Conservation (phyloP, 2,113 vertebrate species). For the Siniperca chuatsi region DNA sequence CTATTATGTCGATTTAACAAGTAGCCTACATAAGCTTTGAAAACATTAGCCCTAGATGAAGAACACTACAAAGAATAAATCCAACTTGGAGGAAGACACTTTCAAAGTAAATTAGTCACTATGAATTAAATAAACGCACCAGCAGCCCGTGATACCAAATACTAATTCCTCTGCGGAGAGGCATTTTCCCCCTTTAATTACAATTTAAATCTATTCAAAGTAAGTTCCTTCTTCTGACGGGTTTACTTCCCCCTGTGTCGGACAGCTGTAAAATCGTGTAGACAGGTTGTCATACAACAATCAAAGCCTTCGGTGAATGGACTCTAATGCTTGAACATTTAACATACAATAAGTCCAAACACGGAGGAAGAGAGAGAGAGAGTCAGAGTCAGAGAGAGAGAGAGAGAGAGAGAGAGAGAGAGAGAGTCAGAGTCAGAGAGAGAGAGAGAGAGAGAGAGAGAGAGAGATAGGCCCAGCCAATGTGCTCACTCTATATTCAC, state of each 20-base stretch:
- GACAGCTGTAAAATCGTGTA: slow-evolving; percentile 93
- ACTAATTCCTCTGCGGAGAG: slow-evolving; percentile 57
- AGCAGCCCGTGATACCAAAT: slow-evolving; percentile 46
- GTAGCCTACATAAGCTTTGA: not conserved
- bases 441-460: slow-evolving; percentile 20
- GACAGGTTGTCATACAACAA: slow-evolving; percentile 95
- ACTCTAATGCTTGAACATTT: slow-evolving; percentile 92
- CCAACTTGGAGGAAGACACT: not conserved
- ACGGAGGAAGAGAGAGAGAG: slow-evolving; percentile 60
- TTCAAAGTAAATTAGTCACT: slow-evolving; percentile 14
- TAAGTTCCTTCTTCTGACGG: slow-evolving; percentile 86
- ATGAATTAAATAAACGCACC: slow-evolving; percentile 54
- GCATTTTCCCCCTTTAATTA: slow-evolving; percentile 70
- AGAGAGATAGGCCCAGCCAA: slow-evolving; percentile 83
- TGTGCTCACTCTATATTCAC: slow-evolving; percentile 84
- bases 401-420: slow-evolving; percentile 30
- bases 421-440: not conserved
- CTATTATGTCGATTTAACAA: not conserved
- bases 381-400: slow-evolving; percentile 12
- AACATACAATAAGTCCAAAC: slow-evolving; percentile 90
- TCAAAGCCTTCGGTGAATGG: slow-evolving; percentile 90
- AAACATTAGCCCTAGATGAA: not conserved
- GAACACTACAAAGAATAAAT: not conserved
- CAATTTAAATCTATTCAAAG: slow-evolving; percentile 82
- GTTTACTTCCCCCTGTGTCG: slow-evolving; percentile 90